Evolutionary conservation across 2,797 vertebrate genomes (phyloP), one percentile per base, ranked within the genome.

Genomic region (Acropternis orthonyx): DNA sequence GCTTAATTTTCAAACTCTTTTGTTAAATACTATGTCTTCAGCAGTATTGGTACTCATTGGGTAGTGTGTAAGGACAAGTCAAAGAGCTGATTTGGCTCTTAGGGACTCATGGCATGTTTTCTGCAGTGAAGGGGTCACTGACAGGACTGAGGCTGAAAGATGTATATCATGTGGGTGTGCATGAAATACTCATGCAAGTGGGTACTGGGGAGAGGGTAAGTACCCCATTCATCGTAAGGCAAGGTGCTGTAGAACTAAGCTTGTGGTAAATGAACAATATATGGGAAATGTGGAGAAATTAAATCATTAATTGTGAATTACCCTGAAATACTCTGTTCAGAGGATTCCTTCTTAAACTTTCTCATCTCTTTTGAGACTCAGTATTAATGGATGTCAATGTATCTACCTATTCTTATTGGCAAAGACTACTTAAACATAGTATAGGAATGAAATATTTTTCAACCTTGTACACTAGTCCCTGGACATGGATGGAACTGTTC

Each of bases 81-180:
- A 17, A 66, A 41, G 71, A 79, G 30, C 11, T 66, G 46, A 36
- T 82, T 90, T 65, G 58, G 7, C 24, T 77, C 23, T 46, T 71
- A 3, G 20, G 14, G 39, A 19, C 10, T 88, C 9, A 6, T 1
- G 4, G 9, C 2, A 2, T 36, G n/a, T 56, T 83, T 84, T 68
- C 21, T 46, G 52, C 37, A 30, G 30, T 7, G 41, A 49, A 56
- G n/a, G 52, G 67, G 37, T 37, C 2, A 0, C 34, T 65, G 65
- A 8, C 19, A 49, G 58, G 39, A 32, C 30, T 3, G 5, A 68
- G 30, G 34, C 22, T 51, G 66, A n/a, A 80, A 61, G 24, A 22
- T 48, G 22, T 9, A 4, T 30, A 6, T 73, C 0, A 0, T 4
- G 32, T 1, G 4, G 5, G 7, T 28, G 30, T 61, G 13, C 12